These are phyloP conservation scores for Simalia tracyae DNA, from an alignment of 2,797 vertebrate genomes.

Conservation along the genomic window DNA sequence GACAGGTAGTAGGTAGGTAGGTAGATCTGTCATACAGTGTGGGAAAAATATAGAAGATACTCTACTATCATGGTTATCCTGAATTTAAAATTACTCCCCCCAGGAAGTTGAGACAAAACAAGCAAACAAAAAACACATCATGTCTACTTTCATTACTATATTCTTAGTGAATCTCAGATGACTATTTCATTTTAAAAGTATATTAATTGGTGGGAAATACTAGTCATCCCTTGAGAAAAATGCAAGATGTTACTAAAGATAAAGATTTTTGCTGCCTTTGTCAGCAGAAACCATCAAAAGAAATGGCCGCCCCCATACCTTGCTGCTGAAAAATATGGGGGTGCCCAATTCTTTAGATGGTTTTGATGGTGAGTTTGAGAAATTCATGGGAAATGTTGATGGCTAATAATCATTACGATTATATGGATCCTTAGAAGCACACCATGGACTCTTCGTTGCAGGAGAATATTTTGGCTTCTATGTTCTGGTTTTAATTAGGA, in stretches of 20 bases:
- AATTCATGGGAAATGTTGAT: neutral
- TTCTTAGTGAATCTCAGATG: neutral
- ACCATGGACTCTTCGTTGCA: neutral
- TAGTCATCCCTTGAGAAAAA: neutral
- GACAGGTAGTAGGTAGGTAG: fast-evolving
- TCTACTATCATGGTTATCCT: neutral
- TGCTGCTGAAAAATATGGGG: neutral
- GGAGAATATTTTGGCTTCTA: neutral
- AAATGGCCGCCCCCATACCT: neutral
- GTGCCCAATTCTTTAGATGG: neutral
- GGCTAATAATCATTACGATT: neutral
- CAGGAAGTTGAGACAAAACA: neutral
- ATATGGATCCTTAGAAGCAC: neutral
- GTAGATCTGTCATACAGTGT: neutral
- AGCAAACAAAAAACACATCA: neutral
- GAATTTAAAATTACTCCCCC: neutral
- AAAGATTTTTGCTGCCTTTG: neutral
- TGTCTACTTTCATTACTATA: neutral
- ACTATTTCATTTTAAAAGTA: neutral
- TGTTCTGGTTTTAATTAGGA: neutral
- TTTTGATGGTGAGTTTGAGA: neutral
- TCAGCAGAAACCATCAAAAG: neutral
- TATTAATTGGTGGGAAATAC: neutral
- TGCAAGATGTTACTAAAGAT: neutral
- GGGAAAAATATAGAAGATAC: neutral